Conservation (phyloP, 2,888 invertebrate genomes). For the Augiades crinisus region DNA sequence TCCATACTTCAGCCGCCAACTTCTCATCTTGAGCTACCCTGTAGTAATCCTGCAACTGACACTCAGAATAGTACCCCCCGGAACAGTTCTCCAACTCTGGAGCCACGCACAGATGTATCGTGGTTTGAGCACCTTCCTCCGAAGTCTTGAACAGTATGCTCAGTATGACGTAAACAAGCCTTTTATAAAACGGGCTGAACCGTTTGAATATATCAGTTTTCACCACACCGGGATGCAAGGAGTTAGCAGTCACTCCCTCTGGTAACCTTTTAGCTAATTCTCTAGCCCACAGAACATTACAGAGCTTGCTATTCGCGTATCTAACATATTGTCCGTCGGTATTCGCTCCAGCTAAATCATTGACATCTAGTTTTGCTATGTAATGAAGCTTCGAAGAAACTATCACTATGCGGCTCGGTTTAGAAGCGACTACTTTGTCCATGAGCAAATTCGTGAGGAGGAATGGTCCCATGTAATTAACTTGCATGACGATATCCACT, state of each 20-base stretch:
- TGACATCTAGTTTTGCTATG: conserved; percentile 9
- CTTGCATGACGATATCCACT: conserved; percentile 82
- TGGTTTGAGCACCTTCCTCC: conserved; percentile 89
- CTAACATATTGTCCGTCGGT: conserved; percentile 23
- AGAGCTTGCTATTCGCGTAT: conserved; percentile 62
- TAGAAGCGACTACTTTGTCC: conserved; percentile 61
- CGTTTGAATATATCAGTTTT: conserved; percentile 88
- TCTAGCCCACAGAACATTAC: conserved; percentile 58
- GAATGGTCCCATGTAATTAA: conserved; percentile 87
- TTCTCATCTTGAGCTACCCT: conserved; percentile 81
- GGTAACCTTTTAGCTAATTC: conserved; percentile 57
- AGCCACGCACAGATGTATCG: conserved; percentile 85
- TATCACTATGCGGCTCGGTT: conserved; percentile 65
- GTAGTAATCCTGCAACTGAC: conserved; percentile 81
- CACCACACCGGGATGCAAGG: conserved; percentile 91
- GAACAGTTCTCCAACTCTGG: conserved; percentile 84
- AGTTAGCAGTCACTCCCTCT: conserved; percentile 86
- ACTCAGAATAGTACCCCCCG: conserved; percentile 90
- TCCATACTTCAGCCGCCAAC: conserved; percentile 89
- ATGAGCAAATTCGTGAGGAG: conserved; percentile 85
- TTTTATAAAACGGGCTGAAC: conserved; percentile 62
- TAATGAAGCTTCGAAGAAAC: conserved; percentile 53
- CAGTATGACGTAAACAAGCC: conserved; percentile 76
- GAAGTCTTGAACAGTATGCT: conserved; percentile 84
- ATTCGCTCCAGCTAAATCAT: conserved; percentile 9